phyloP scores from a whole-genome alignment of 2,113 vertebrate species.

The Sebastes schlegelii region DNA sequence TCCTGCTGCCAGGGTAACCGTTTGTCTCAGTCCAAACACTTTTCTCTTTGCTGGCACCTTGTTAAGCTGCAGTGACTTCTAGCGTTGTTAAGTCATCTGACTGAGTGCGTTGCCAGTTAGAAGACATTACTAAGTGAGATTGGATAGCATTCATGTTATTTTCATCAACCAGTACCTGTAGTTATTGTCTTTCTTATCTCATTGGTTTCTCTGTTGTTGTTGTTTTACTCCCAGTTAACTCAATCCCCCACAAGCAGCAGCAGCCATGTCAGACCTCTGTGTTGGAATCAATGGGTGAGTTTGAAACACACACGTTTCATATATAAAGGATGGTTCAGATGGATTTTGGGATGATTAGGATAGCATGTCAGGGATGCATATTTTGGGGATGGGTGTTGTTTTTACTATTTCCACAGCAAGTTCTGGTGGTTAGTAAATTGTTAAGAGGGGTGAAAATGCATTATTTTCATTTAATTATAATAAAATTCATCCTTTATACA shows the following conservation, averaged over 20 bases:
- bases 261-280: conserved; percentile 82
- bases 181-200: conserved; percentile 11
- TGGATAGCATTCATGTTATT: not conserved
- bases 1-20: too few relatives aligned
- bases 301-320: not conserved
- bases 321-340: too few relatives aligned
- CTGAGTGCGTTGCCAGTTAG: not conserved
- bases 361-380: not conserved
- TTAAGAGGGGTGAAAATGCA: not conserved
- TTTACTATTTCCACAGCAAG: too few relatives aligned
- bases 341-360: not conserved
- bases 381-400: not conserved
- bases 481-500: not conserved
- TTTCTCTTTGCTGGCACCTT: not conserved
- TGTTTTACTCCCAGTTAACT: conserved; percentile 59
- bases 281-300: conserved; percentile 88
- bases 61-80: not conserved
- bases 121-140: not conserved
- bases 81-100: not conserved
- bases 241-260: conserved; percentile 56
- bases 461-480: not conserved
- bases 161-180: not conserved
- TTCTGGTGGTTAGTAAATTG: too few relatives aligned
- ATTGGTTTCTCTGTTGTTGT: not conserved
- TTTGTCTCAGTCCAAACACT: not conserved